Evolutionary conservation across 1,140 invertebrate species (phyloP).

Genomic region (Saxidomus purpurata): DNA sequence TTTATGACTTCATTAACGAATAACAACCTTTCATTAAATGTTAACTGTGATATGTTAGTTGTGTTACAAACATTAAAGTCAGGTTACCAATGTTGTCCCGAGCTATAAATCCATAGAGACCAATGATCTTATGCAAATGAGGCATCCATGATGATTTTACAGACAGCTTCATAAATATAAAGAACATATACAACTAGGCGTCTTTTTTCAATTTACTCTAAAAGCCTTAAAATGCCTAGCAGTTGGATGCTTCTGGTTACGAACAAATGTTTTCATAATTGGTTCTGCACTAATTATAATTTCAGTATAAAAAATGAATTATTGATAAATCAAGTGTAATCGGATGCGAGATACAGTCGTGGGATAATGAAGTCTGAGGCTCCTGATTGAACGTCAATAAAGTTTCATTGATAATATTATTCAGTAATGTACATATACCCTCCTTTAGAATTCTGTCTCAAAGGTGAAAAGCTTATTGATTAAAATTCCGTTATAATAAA

Average conservation of each 20-base stretch:
- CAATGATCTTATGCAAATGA: constrained; percentile 3
- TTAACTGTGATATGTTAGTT: background rate
- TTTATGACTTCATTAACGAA: background rate
- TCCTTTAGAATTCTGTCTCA: background rate
- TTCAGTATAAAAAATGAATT: background rate
- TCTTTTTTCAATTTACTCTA: background rate
- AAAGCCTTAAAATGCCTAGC: too few species aligned
- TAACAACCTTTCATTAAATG: background rate
- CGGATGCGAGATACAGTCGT: background rate
- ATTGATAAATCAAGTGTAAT: background rate
- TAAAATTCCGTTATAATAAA: background rate
- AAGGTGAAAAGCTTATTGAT: background rate
- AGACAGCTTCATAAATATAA: background rate
- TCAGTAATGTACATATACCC: background rate
- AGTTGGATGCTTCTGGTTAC: background rate
- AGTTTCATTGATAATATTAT: constrained; percentile 8
- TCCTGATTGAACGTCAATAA: constrained; percentile 1
- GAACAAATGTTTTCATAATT: background rate
- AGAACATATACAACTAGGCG: background rate
- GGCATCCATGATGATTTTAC: constrained; percentile 6
- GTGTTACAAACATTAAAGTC: background rate
- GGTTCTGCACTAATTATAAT: background rate
- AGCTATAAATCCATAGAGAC: constrained; percentile 12
- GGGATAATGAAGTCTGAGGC: background rate
- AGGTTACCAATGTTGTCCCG: background rate